Evolutionary conservation across 2,113 vertebrate species (phyloP), one percentile per base, ranked within the genome.

Genomic region (Probosciger aterrimus): DNA sequence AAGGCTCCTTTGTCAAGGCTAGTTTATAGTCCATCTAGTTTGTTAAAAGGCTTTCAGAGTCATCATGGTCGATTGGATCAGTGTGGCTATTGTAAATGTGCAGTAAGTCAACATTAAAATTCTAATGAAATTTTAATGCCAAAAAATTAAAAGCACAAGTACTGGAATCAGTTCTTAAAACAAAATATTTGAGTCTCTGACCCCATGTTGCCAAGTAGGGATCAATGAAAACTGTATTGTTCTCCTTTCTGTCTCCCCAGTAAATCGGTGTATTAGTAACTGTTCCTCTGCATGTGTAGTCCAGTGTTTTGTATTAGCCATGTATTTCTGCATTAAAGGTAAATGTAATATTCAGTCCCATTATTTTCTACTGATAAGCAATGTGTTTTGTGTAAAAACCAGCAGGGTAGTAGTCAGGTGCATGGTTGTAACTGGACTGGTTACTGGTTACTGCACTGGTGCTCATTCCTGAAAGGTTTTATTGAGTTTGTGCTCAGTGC

Each of bases 11-110:
- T 92, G 67, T 89, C 87, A 92, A 85, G 77, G 70, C 15, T 78
- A 17, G 62, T 95, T 96, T 86, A 86, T 91, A 84, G 80, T 78
- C 60, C 44, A 19, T 70, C 35, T 4, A 59, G 47, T 89, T 94
- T 91, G 82, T 94, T 96, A 90, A 96, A 96, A 97, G 76, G 87
- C 95, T 97, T 96, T 96, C 91, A 95, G 88, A 88, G 39, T 62
- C 76, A 12, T 31, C 30, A 8, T 46, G 87, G 89, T 90, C 69
- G 11, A 77, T 90, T 64, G 91, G 74, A 81, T 84, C 55, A 19
- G 31, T 35, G 71, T 62, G 52, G 43, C 37, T 46, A 17, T 39
- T 78, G 46, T 22, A 60, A 82, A 85, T 59, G 39, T 67, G 57
- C 79, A 86, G 59, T 75, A 87, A 94, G 67, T 64, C 94, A 77